These are phyloP conservation scores for Palythoa grandiflora DNA, from an alignment of 92 coral and sea anemone species.

Conservation along the genomic window DNA sequence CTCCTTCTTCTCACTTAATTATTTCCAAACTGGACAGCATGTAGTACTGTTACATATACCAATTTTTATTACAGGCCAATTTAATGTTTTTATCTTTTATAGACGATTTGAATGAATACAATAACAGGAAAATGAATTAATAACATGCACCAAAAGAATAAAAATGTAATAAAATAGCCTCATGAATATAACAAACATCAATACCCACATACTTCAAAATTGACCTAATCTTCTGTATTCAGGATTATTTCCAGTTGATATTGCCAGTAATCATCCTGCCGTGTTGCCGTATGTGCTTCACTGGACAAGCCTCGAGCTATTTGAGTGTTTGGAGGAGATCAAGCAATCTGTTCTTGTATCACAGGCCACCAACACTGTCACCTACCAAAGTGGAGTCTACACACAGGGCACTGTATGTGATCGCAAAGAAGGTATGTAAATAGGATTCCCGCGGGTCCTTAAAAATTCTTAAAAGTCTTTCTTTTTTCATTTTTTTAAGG, in stretches of 20 bases:
- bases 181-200: too few species aligned
- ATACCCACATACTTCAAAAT: background rate
- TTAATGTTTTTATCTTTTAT: too few species aligned
- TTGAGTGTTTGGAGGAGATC: slow-evolving; percentile 76
- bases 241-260: slow-evolving; percentile 73
- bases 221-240: background rate
- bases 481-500: too few species aligned
- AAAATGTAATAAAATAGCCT: too few species aligned
- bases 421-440: slow-evolving; percentile 46
- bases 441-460: background rate
- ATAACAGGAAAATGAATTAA: too few species aligned
- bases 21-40: too few species aligned
- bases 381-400: slow-evolving; percentile 24
- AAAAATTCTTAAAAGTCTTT: background rate
- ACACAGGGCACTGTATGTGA: slow-evolving; percentile 52
- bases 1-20: too few species aligned
- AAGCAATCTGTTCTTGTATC: slow-evolving; percentile 55
- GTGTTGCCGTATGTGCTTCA: slow-evolving; percentile 77
- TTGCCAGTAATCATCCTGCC: slow-evolving; percentile 55
- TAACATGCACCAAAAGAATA: too few species aligned
- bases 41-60: too few species aligned
- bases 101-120: too few species aligned
- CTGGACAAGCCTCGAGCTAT: slow-evolving; percentile 66
- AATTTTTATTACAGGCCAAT: too few species aligned
- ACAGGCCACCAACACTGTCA: background rate